Base-by-base conservation (phyloP, 2,113 vertebrate genomes). In the Serranochromis macrocephalus region DNA sequence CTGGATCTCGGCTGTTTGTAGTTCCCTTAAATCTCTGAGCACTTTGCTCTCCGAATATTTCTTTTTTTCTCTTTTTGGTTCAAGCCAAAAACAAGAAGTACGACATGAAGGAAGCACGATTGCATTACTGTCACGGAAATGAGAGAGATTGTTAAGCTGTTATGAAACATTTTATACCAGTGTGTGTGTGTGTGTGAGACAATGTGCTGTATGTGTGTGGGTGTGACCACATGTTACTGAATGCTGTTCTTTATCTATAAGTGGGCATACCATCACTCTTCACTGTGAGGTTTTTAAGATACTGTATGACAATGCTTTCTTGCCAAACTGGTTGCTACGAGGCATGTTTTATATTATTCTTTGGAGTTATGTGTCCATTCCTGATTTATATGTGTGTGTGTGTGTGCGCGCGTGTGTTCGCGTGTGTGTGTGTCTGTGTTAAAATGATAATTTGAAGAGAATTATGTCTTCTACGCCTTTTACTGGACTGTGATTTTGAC, bases 281-380 rank as follows among this genome's bases (percentile, higher is more conserved):
- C 96, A 96, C 96, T 96, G 96, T 96, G 96, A 96, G 93, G 88
- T 95, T 95, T 96, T 93, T 95, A 93, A 82, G 90, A 96, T 92
- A 92, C 89, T 93, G 88, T 92, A 95, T 85, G 89, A 95, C 82
- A 91, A 91, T 93, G 85, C 88, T 96, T 95, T 94, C 92, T 95
- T 96, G 96, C 95, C 95, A 95, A 95, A 96, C 93, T 87, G 88
- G 91, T 94, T 92, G 91, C 93, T 95, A 89, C 86, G 53, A 93
- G 92, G 91, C 95, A 94, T 93, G 92, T 94, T 95, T 95, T 94
- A 89, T 92, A 93, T 94, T 91, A 86, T 92, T 91, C 85, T 89
- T 93, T 71, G 4, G 83, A 94, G 80, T 90, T 90, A 57, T 91
- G 88, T 92, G 82, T 94, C 86, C 88, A 93, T 94, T 96, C 93